A percentile compares a stretch with the other conserved stretches of the same genome.
Evolutionary conservation across 2,888 invertebrate genomes (phyloP).

Genomic region (Dryobotodes eremita): DNA sequence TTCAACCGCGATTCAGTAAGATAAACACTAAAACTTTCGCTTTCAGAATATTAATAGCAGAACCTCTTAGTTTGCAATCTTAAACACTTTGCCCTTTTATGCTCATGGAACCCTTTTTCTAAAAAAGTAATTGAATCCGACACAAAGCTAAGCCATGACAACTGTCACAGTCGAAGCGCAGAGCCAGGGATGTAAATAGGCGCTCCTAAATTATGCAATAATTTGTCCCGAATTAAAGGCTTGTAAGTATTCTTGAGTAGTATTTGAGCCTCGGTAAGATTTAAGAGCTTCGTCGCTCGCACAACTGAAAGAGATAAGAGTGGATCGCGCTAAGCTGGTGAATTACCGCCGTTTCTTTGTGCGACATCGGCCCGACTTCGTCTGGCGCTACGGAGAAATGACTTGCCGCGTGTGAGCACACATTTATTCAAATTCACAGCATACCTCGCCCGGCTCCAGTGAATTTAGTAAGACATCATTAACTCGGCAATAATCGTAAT

Average conservation of each 20-base stretch:
- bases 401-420: constrained; percentile 76
- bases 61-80: constrained; percentile 11
- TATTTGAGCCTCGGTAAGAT: constrained; percentile 81
- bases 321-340: constrained; percentile 83
- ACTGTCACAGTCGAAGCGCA: constrained; percentile 61
- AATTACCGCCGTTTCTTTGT: constrained; percentile 83
- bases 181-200: constrained; percentile 62
- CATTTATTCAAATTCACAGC: constrained; percentile 84
- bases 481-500: constrained; percentile 85
- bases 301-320: constrained; percentile 83
- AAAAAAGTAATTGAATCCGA: constrained; percentile 64
- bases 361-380: constrained; percentile 73
- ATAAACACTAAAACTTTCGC: constrained; percentile 12
- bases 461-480: constrained; percentile 84
- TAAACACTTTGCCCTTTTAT: constrained; percentile 29
- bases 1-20: background rate
- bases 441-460: constrained; percentile 76
- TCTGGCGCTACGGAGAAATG: constrained; percentile 71
- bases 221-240: constrained; percentile 84
- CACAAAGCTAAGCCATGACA: constrained; percentile 64
- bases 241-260: constrained; percentile 82
- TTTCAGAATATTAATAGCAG: constrained; percentile 35
- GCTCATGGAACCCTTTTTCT: constrained; percentile 37
- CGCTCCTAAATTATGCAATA: constrained; percentile 81
- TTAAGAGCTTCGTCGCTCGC: constrained; percentile 81